Evolutionary conservation across 2,797 vertebrate species (phyloP), one percentile per base, ranked within the genome.

Genomic region (Myotis myotis): DNA sequence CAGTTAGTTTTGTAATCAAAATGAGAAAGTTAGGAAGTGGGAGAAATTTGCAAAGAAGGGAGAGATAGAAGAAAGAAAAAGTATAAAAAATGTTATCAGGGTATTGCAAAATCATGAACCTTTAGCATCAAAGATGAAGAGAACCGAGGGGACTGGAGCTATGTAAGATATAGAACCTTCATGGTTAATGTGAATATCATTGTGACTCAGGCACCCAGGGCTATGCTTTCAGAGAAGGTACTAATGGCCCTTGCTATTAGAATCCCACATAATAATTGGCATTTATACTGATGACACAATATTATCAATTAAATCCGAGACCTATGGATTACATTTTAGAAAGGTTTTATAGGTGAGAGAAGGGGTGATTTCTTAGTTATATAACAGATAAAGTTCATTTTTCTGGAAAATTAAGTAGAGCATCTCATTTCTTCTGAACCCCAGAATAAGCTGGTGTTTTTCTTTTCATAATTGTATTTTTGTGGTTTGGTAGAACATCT

Each of bases 341-440:
- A 86, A 86, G 17, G 22, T 68, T 95, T 93, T 83, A 38, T 72
- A 89, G 38, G 49, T 85, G 22, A 85, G 30, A 30, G 36, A 85
- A 62, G 30, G 25, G 15, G 12, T 84, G 23, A 84, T 38, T 60
- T 87, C 78, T 95, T 64, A 74, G 19, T 76, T 96, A 28, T 86
- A 0, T 88, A 87, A 86, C 94, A 94, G 33, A 89, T 94, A 76
- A 91, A 81, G 87, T 91, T 92, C 41, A 82, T 33, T 86, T 83
- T 89, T 89, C 74, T 86, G 49, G 30, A 95, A 87, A 86, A 75
- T 82, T 57, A 89, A 89, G 60, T 78, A 94, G 70, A 94, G 9
- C 6, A 51, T 30, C 30, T 70, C 28, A 84, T 93, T 92, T n/a
- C 30, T 22, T 68, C n/a, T 25, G 71, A 72, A 92, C n/a, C 49